Conservation (phyloP, 2,797 vertebrate genomes). For the Prunella strophiata region DNA sequence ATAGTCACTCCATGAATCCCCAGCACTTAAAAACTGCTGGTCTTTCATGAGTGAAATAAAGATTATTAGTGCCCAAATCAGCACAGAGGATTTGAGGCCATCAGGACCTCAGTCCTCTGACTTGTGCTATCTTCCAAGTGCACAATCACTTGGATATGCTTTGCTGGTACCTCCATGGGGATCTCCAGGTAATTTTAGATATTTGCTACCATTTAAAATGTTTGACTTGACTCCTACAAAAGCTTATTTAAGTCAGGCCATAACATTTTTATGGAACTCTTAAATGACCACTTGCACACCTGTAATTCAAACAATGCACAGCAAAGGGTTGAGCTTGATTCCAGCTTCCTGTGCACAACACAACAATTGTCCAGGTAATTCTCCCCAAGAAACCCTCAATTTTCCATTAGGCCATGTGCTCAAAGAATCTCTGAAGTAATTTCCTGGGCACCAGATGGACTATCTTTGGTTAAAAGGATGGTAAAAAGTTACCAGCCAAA, state of each 20-base stretch:
- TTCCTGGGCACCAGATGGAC: constrained; percentile 1
- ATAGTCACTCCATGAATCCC: background rate
- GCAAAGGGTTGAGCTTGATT: background rate
- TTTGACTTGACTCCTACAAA: background rate
- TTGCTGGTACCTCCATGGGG: background rate
- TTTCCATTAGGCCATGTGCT: background rate
- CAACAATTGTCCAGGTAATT: background rate
- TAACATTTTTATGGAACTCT: background rate
- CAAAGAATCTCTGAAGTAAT: constrained; percentile 7
- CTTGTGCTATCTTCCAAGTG: background rate
- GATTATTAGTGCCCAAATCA: background rate
- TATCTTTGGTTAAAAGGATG: constrained; percentile 62
- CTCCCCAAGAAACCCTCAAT: background rate
- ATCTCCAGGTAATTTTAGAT: background rate
- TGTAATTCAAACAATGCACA: background rate
- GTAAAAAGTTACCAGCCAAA: background rate
- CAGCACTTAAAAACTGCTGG: background rate
- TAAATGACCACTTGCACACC: background rate
- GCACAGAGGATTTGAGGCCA: background rate
- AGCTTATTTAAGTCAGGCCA: background rate
- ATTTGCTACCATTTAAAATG: background rate
- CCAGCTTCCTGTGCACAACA: background rate
- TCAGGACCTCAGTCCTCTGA: background rate
- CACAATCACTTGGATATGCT: background rate
- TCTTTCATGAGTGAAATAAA: background rate